A percentile compares a stretch with the other conserved stretches of the same genome.
Evolutionary conservation across 2,113 vertebrate species (phyloP).

Genomic region (Macaca mulatta): DNA sequence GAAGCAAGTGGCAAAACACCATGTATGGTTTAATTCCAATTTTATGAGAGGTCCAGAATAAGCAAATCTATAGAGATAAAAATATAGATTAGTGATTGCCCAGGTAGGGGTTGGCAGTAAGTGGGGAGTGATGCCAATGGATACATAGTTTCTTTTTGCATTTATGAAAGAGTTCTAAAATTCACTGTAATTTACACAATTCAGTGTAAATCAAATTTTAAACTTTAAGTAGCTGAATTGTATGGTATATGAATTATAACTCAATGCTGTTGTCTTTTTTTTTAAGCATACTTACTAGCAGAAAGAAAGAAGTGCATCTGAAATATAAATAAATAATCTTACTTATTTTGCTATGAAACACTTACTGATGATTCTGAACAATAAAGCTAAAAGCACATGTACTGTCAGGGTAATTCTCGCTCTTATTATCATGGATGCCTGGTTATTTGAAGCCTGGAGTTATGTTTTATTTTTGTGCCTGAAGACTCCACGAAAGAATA

Average conservation of each 20-base stretch:
- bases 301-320: background rate
- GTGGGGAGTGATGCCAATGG: background rate
- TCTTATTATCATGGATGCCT: background rate
- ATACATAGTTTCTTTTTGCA: background rate
- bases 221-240: background rate
- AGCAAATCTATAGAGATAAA: no score
- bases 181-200: background rate
- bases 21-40: no score
- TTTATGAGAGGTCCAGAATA: no score
- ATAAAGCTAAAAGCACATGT: background rate
- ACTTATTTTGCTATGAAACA: background rate
- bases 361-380: background rate
- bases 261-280: background rate
- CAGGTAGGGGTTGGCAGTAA: background rate
- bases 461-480: background rate
- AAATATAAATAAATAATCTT: background rate
- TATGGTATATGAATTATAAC: background rate
- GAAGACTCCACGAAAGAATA: background rate
- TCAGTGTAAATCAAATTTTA: background rate
- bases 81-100: background rate
- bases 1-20: no score
- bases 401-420: background rate
- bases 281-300: background rate
- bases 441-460: background rate
- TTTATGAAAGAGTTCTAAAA: background rate